Evolutionary conservation across 1,140 invertebrate genomes (phyloP), one percentile per base, ranked within the genome.

Genomic region (Cydia pomonella): DNA sequence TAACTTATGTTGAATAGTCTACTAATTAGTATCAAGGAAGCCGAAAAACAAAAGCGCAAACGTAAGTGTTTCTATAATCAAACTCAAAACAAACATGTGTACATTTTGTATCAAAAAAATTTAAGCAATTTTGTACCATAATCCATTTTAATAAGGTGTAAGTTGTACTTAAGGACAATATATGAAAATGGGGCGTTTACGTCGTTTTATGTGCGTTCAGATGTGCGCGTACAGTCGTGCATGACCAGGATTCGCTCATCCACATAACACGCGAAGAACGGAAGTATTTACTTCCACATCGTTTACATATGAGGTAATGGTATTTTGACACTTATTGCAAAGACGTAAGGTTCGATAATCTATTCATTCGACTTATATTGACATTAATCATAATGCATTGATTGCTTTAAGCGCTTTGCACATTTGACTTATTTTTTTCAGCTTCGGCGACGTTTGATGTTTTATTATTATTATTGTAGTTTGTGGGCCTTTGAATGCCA

Each of bases 281-380:
- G 63, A 64, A 64, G 63, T 33, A 16, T 4, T 16, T 29, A 33
- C 63, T 64, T 64, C 63, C 63, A 64, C 63, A 64, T 64, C 63
- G 63, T 10, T 25, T 59, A 23, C 18, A 53, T 16, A 47, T 47
- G 12, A 16, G 18, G 12, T 44, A 44, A 44, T 13, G 16, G 2
- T 50, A 50, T 50, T 50, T n/a, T n/a, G 47, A 7, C n/a, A 18
- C n/a, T 50, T 50, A n/a, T 50, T n/a, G 7, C 47, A n/a, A 50
- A 13, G n/a, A 3, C 47, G n/a, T 50, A 18, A 47, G 44, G 44
- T 47, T 16, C 4, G 33, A 27, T 27, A 27, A 27, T 38, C 4
- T 38, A 38, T 38, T 50, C n/a, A n/a, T 50, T 10, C 5, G 47
- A n/a, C 47, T n/a, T 50, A 7, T 18, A 7, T 50, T n/a, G 41